A percentile compares a stretch with the other conserved stretches of the same genome.
Evolutionary conservation across 2,888 invertebrate species (phyloP).

Genomic region (Erpobdella octoculata): DNA sequence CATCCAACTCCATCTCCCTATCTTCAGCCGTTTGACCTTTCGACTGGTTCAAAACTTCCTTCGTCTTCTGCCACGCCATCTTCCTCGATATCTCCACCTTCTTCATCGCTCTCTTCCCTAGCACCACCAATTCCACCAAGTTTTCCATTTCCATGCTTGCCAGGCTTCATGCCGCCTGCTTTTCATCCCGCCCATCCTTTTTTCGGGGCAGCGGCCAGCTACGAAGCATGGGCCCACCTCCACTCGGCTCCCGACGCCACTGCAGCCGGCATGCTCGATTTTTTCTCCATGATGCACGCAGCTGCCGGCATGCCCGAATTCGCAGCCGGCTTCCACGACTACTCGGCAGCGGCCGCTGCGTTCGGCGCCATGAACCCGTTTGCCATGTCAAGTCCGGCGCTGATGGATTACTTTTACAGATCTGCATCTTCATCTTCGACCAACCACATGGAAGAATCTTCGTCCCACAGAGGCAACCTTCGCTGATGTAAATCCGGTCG

Average conservation of each 20-base stretch:
- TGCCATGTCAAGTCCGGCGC: slow-evolving; percentile 7
- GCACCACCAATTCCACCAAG: slow-evolving; percentile 26
- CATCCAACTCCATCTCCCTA: slow-evolving; percentile 18
- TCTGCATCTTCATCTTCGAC: slow-evolving; percentile 8
- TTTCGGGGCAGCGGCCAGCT: slow-evolving; percentile 21
- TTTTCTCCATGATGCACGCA: slow-evolving; percentile 20
- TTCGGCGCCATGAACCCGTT: slow-evolving; percentile 24
- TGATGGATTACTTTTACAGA: slow-evolving; percentile 25
- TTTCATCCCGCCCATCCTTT: slow-evolving; percentile 21
- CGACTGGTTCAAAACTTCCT: slow-evolving; percentile 19
- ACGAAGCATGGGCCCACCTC: slow-evolving; percentile 20
- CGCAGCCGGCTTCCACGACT: slow-evolving; percentile 16
- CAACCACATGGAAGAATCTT: background rate
- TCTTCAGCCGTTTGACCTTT: slow-evolving; percentile 20
- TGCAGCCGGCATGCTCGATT: slow-evolving; percentile 24
- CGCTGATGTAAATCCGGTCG: background rate
- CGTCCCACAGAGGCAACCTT: background rate
- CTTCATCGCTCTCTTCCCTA: slow-evolving; percentile 21
- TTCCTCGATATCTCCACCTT: slow-evolving; percentile 21
- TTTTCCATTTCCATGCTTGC: slow-evolving; percentile 20
- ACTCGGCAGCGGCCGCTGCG: slow-evolving; percentile 23
- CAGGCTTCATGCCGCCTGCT: slow-evolving; percentile 16
- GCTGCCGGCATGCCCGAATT: slow-evolving; percentile 11
- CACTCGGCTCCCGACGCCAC: slow-evolving; percentile 23
- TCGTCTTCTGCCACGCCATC: slow-evolving; percentile 13